Evolutionary conservation across 2,797 vertebrate genomes (phyloP).

Genomic region (Hypotaenidia okinawae): DNA sequence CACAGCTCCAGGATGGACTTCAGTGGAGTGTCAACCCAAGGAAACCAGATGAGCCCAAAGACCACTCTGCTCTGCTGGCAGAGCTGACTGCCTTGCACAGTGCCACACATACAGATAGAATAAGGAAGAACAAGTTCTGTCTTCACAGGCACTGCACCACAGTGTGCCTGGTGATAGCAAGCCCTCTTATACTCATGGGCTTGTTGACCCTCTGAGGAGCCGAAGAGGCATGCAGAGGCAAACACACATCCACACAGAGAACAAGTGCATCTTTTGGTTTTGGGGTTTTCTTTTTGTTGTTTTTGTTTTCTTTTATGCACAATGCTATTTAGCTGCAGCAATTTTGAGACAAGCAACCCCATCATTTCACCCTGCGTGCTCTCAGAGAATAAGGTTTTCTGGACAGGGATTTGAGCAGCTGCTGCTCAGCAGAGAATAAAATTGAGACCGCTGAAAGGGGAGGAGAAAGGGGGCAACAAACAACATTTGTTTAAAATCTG

Average conservation of each 20-base stretch:
- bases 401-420: constrained; percentile 67
- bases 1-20: neutral
- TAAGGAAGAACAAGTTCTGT: neutral
- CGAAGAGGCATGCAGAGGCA: neutral
- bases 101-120: neutral
- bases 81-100: neutral
- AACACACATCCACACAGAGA: neutral
- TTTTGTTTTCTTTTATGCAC: neutral
- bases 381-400: constrained; percentile 41
- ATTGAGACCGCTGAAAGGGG: constrained; percentile 17
- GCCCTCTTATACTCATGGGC: neutral
- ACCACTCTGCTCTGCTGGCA: neutral
- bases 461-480: constrained; percentile 53
- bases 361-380: neutral
- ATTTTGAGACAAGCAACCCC: constrained; percentile 24
- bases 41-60: neutral
- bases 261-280: neutral
- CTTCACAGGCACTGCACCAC: neutral
- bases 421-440: constrained; percentile 58
- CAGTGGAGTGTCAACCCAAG: neutral
- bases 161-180: neutral
- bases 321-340: neutral
- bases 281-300: neutral
- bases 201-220: neutral
- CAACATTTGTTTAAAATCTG: constrained; percentile 65